Evolutionary conservation across 2,797 vertebrate genomes (phyloP).

Genomic region (Phyllotis vaccarum): DNA sequence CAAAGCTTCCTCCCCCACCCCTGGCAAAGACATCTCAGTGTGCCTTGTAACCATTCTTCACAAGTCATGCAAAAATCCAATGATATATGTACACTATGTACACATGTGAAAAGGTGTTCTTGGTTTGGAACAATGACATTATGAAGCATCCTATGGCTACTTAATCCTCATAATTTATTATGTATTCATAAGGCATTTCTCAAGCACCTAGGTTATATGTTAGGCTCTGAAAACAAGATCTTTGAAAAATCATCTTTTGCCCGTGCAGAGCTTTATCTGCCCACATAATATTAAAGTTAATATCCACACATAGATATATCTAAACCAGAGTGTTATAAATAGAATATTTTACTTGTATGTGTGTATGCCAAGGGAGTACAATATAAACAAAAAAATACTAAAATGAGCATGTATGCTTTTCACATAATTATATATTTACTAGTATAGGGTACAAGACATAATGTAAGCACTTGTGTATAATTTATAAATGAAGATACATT

Average conservation of each 20-base stretch:
- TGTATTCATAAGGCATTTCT: not conserved
- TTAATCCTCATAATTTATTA: not conserved
- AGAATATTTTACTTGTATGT: not conserved
- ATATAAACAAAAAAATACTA: not conserved
- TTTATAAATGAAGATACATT: constrained; percentile 9
- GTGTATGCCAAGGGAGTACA: not conserved
- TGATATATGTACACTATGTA: not conserved
- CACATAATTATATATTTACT: not conserved
- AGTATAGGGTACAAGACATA: not conserved
- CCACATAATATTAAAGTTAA: not conserved
- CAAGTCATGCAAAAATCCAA: not conserved
- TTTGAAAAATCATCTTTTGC: constrained; percentile 46
- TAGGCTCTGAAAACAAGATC: not conserved
- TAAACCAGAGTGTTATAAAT: not conserved
- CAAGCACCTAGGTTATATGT: not conserved
- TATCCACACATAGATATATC: not conserved
- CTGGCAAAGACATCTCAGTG: not conserved
- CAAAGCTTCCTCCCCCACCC: too few species aligned
- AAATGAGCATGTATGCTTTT: not conserved
- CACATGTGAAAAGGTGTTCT: not conserved
- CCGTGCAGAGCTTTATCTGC: not conserved
- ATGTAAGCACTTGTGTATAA: not conserved
- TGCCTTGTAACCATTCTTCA: not conserved
- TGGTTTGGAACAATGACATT: not conserved
- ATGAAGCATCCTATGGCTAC: not conserved